Evolutionary conservation across 1,140 invertebrate species (phyloP), one percentile per base, ranked within the genome.

Genomic region (Galleria mellonella): DNA sequence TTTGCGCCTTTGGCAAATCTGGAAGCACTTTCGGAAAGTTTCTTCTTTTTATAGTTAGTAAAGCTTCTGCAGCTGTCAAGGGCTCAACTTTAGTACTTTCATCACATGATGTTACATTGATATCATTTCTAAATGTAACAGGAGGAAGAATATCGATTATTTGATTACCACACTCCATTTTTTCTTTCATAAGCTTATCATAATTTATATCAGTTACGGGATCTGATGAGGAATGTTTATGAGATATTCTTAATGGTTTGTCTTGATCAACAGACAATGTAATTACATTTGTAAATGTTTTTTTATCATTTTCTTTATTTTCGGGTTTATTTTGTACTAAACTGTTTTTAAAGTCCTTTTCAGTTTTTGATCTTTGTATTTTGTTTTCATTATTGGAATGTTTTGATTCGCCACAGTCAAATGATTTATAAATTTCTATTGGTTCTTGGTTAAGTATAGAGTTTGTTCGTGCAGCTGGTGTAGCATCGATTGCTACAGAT

Each of bases 1-100:
- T 90, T 56, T 88, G 84, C 1, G 73, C 59, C 46, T 82, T 85
- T 13, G 90, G 90, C 53, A 90, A 88, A 71, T 94, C 94, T 11
- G 94, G 94, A 15, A 95, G 65, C 4, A 95, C 94, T 88, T 94
- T 95, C 0, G 93, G 94, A 69, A 92, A 94, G 62, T 94, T 94
- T 50, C 92, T 86, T 45, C 91, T 87, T 72, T 92, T 92, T 17
- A 95, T 92, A 4, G 90, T 91, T 37, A 89, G 86, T 30, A 95
- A 75, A 1, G 93, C 89, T 62, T 94, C 92, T 58, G 92, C 92
- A 3, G 91, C 88, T 7, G 88, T 90, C 9, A 91, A 56, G 9
- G 78, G 75, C 29, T 85, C 59, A 31, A 62, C 53, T 45, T 72
- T 57, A 2, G 29, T 41, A 8, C 55, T 38, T 43, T 89, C 88